Evolutionary conservation across 2,888 invertebrate species (phyloP), one percentile per base, ranked within the genome.

Genomic region (Nomada hirtipes): DNA sequence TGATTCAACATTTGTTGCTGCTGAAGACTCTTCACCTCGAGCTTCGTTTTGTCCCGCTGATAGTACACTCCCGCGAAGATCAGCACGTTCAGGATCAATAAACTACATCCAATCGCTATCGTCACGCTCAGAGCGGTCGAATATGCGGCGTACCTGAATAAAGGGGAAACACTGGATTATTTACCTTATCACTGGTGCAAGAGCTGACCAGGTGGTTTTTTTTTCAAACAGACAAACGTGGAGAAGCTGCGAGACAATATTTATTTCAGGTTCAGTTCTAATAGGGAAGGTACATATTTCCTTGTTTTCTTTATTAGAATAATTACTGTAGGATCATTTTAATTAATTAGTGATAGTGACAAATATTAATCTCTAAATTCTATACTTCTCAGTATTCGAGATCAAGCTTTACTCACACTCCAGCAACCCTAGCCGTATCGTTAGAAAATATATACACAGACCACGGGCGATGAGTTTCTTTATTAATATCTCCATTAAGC

Each of bases 31-130:
- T 97, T 97, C 63, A 97, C 97, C 93, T 97, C 97, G 90, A 97
- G 95, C 86, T 97, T 95, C 67, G 97, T 96, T 94, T 97, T 97
- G 91, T 98, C 98, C 76, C 98, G 95, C 93, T 98, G 98, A 93
- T 98, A 98, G 93, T 98, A 98, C 2, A 98, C 98, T 11, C 98
- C 98, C 73, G 98, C 98, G 91, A 98, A 98, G 91, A 99, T 98
- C 42, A 98, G 94, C 69, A 98, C 97, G 93, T 99, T 99, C 15
- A 98, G 94, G 90, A 98, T 98, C 42, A 99, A 95, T 82, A 99
- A 94, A 3, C 98, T 98, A 92, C 98, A 98, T 60, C 99, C 99
- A 86, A 99, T 98, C 63, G 98, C 98, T 88, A 99, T 98, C 26
- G 98, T 98, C 0, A 98, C 98, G 93, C 98, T 98, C 50, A 98